Evolutionary conservation across 2,113 vertebrate genomes (phyloP).

Genomic region (Atractosteus spatula): DNA sequence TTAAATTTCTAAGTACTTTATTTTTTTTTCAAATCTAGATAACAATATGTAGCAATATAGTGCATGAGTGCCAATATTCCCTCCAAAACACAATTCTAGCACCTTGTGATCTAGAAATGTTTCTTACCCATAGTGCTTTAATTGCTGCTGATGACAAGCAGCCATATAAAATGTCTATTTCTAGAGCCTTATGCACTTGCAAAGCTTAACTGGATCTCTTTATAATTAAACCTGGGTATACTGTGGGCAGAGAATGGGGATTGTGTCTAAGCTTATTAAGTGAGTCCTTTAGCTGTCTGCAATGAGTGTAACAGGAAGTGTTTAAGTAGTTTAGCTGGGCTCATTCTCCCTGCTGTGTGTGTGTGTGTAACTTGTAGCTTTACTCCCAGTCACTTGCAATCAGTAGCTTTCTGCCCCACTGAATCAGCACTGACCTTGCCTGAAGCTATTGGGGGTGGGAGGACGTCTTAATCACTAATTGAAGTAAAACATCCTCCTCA

Average conservation of each 20-base stretch:
- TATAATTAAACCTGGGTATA: background rate
- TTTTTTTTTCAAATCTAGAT: no score
- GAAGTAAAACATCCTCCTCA: no score
- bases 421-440: background rate
- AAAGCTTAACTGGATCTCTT: conserved; percentile 2
- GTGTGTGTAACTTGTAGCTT: background rate
- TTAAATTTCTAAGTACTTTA: no score
- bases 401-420: background rate
- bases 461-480: no score
- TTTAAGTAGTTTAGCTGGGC: conserved; percentile 23
- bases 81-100: background rate
- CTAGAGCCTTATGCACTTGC: background rate
- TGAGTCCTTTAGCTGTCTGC: conserved; percentile 4
- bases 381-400: background rate
- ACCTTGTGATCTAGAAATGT: background rate
- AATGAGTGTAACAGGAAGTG: conserved; percentile 9
- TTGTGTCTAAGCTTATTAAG: conserved; percentile 34
- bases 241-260: conserved; percentile 12
- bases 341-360: background rate
- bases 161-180: background rate
- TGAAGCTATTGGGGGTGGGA: background rate
- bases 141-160: background rate
- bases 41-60: background rate
- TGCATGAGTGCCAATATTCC: conserved; percentile 6
- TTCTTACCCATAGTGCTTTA: background rate